Conservation (phyloP, 2,888 invertebrate genomes). For the Tetanocera ferruginea region DNA sequence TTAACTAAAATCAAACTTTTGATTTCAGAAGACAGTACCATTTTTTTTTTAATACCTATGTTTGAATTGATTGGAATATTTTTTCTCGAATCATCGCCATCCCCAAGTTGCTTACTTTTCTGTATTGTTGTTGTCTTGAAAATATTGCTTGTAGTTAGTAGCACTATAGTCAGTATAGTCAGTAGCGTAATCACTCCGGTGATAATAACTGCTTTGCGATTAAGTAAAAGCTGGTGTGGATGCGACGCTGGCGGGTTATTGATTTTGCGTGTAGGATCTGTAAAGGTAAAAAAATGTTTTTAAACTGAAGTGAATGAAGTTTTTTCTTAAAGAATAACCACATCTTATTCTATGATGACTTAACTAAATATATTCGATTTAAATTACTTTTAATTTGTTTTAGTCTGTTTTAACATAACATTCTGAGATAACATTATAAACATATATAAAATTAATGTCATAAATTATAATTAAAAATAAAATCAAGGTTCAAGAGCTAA, state of each 20-base stretch:
- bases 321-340: too few species aligned
- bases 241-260: slow-evolving; percentile 38
- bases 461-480: background rate
- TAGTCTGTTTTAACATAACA: too few species aligned
- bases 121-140: slow-evolving; percentile 52
- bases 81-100: slow-evolving; percentile 68
- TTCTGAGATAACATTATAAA: too few species aligned
- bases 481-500: too few species aligned
- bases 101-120: slow-evolving; percentile 66
- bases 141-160: slow-evolving; percentile 55
- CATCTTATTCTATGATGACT: too few species aligned
- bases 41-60: slow-evolving; percentile 65
- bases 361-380: too few species aligned
- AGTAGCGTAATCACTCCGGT: slow-evolving; percentile 50
- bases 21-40: background rate
- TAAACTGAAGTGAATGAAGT: background rate
- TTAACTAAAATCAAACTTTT: background rate
- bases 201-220: slow-evolving; percentile 51
- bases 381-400: too few species aligned
- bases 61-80: slow-evolving; percentile 70
- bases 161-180: slow-evolving; percentile 53
- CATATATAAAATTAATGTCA: too few species aligned
- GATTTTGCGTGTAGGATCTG: slow-evolving; percentile 48
- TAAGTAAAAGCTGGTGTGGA: slow-evolving; percentile 49
- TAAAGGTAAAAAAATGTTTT: slow-evolving; percentile 44